Percentiles rank a stretch among this genome's conserved stretches.
These are phyloP conservation scores for Drosophila monieri DNA, from an alignment of 2,888 invertebrate species.

Conservation along the genomic window DNA sequence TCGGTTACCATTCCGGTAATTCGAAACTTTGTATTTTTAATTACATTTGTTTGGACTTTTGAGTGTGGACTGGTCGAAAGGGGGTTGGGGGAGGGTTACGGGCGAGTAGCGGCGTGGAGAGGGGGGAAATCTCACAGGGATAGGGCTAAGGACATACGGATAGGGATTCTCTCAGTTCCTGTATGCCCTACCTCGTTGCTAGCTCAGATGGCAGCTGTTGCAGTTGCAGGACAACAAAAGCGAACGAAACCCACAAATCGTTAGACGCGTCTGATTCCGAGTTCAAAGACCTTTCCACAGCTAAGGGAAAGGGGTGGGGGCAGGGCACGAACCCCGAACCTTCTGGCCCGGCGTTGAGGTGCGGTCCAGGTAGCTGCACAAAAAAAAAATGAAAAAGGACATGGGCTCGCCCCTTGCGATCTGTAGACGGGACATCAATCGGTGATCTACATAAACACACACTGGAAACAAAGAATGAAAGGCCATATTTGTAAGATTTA, in stretches of 20 bases:
- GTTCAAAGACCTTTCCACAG: constrained; percentile 64
- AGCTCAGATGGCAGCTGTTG: constrained; percentile 39
- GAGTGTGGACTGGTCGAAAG: constrained; percentile 1
- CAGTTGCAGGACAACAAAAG: constrained; percentile 33
- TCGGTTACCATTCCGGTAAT: constrained; percentile 58
- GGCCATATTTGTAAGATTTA: not conserved
- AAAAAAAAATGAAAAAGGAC: constrained; percentile 32
- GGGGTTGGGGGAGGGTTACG: constrained; percentile 10
- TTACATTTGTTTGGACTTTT: constrained; percentile 66
- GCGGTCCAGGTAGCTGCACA: constrained; percentile 47
- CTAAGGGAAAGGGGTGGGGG: constrained; percentile 17
- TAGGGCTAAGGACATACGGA: constrained; percentile 11
- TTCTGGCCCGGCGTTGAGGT: constrained; percentile 29
- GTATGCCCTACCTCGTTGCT: not conserved
- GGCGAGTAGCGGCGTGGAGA: not conserved
- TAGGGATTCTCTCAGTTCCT: constrained; percentile 32
- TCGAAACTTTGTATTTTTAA: constrained; percentile 72
- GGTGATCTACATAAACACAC: constrained; percentile 63
- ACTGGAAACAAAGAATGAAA: constrained; percentile 22
- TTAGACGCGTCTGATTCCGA: constrained; percentile 52
- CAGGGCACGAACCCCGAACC: constrained; percentile 40
- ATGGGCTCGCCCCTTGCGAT: constrained; percentile 48
- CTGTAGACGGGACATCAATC: constrained; percentile 64
- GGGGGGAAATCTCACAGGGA: constrained; percentile 36
- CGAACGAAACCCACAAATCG: constrained; percentile 55